phyloP scores from a whole-genome alignment of 2,113 vertebrate species.

The Salvelinus alpinus region DNA sequence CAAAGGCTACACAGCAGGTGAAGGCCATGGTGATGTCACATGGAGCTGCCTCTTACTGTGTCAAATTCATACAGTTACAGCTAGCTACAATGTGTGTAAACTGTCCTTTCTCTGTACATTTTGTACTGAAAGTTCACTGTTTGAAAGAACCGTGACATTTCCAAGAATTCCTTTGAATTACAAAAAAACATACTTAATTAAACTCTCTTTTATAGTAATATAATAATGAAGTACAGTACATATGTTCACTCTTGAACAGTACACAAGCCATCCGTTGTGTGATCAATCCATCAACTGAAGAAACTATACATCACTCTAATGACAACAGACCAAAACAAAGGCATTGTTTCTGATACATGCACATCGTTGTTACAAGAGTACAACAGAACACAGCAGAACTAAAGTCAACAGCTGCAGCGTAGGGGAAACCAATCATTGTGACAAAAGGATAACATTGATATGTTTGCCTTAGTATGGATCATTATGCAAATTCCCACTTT shows the following conservation, averaged over 20 bases:
- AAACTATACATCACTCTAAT: background rate
- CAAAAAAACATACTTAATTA: background rate
- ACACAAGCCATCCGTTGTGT: too few species aligned
- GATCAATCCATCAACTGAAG: too few species aligned
- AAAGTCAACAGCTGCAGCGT: too few species aligned
- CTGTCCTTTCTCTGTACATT: too few species aligned
- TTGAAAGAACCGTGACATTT: background rate
- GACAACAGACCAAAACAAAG: background rate
- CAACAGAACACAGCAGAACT: too few species aligned
- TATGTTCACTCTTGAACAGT: too few species aligned
- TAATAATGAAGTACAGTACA: too few species aligned
- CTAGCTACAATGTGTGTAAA: too few species aligned
- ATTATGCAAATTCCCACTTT: conserved; percentile 32
- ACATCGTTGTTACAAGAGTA: too few species aligned
- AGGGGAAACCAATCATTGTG: too few species aligned
- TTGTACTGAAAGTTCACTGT: too few species aligned
- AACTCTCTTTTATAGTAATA: background rate
- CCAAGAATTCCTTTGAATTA: background rate
- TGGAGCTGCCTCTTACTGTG: conserved; percentile 37
- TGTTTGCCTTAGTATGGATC: conserved; percentile 32
- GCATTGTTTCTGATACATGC: background rate
- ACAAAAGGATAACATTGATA: background rate
- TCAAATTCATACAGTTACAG: conserved; percentile 35
- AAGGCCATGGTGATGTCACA: conserved; percentile 30
- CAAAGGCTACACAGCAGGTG: conserved; percentile 49